Base-by-base conservation (phyloP, 2,888 invertebrate genomes). In the Ormyrus thymus region DNA sequence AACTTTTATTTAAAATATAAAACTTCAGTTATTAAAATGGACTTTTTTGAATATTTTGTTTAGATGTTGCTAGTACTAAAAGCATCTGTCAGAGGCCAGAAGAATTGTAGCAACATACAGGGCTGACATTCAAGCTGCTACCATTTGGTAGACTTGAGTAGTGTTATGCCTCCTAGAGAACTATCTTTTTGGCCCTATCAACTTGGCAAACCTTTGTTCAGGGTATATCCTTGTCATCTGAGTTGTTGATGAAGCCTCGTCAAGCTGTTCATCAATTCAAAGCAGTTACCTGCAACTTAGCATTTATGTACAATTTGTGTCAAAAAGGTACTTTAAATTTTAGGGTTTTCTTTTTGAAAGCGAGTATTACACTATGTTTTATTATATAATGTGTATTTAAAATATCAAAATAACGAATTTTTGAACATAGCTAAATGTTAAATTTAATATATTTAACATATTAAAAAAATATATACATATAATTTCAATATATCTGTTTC, bases 241-340 rank as follows among this genome's bases (percentile, higher is more conserved):
- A 83, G 83, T 88, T 87, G 89, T 89, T 89, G 88, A 89, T 87
- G 89, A 89, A 87, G 87, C 86, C 86, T 88, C 87, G 86, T 89
- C 88, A 87, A 88, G 84, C 86, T 88, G 83, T 86, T 86, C 86
- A 85, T 86, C 87, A 84, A 86, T 86, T 84, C 87, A 87, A 86
- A 84, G 88, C 89, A 89, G 89, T 89, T 87, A 88, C 86, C 87
- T 87, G 89, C 89, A 87, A 87, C 89, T 82, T 87, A 88, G 88
- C 89, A 89, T 90, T 90, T 90, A 90, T 90, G 90, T 88, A 88
- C 89, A 86, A 87, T 89, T 87, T 87, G 86, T 89, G 89, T 90
- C 88, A 82, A 87, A 88, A 87, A 89, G 89, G 89, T 89, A 86
- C 84, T 53, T 70, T 62, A 1, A 58, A 29, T 72, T 55, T 4